These are phyloP conservation scores for Tarsius wallacei DNA, from an alignment of 2,797 vertebrate genomes.

Conservation along the genomic window DNA sequence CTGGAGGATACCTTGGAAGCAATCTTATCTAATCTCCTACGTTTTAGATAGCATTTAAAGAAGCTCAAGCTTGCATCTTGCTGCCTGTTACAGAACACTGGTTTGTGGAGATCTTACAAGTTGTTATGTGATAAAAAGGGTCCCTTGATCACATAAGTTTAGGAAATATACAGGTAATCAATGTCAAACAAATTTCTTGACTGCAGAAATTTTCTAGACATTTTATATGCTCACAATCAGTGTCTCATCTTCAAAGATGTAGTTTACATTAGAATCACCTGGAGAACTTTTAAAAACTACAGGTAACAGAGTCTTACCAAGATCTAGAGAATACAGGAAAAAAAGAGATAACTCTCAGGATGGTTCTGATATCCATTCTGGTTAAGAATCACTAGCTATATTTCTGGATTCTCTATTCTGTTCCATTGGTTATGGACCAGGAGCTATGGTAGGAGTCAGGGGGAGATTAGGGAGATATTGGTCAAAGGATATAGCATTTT, in stretches of 20 bases:
- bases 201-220: constrained; percentile 31
- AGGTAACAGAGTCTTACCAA: not conserved
- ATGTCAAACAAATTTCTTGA: constrained; percentile 48
- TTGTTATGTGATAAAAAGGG: not conserved
- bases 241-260: not conserved
- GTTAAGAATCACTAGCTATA: constrained; percentile 14
- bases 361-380: not conserved
- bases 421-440: not conserved
- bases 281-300: constrained; percentile 2
- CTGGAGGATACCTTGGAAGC: not conserved
- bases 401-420: not conserved
- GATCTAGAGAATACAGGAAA: not conserved
- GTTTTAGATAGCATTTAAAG: constrained; percentile 10
- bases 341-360: not conserved
- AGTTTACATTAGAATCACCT: constrained; percentile 24
- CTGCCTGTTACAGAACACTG: constrained; percentile 29
- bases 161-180: constrained; percentile 23
- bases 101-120: not conserved
- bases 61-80: constrained; percentile 40
- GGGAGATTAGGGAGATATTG: not conserved
- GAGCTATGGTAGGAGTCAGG: too few relatives aligned
- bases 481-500: not conserved
- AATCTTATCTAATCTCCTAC: not conserved
- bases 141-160: not conserved
- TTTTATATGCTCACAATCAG: not conserved